Conservation (phyloP, 2,888 invertebrate genomes). For the Leucophenga montana region DNA sequence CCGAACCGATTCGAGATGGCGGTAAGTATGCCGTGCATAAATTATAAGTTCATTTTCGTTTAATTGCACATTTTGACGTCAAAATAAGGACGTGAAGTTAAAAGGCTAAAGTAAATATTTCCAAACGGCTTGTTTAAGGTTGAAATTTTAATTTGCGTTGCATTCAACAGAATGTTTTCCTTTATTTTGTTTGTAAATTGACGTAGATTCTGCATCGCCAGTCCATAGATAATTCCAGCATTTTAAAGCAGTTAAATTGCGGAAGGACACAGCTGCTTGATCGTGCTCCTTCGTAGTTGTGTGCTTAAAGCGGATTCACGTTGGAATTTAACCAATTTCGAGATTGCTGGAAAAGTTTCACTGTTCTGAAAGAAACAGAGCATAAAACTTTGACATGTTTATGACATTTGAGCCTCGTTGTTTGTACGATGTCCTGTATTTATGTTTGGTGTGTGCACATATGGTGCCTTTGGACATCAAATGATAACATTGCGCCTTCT, state of each 20-base stretch:
- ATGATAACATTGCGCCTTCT: not conserved
- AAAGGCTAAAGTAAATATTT: slow-evolving; percentile 1
- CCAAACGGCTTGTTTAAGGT: not conserved
- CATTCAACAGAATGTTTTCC: too few species aligned
- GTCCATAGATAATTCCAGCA: too few species aligned
- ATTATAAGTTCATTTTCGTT: slow-evolving; percentile 65
- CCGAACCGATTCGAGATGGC: not conserved
- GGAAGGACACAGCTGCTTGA: too few species aligned
- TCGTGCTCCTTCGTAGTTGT: too few species aligned
- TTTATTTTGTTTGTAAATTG: too few species aligned
- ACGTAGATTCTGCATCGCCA: too few species aligned
- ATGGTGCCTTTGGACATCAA: slow-evolving; percentile 7
- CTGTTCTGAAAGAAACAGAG: not conserved
- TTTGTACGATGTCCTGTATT: not conserved
- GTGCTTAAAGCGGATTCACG: too few species aligned
- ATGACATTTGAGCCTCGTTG: not conserved
- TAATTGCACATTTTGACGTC: slow-evolving; percentile 62
- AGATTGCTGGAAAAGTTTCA: too few species aligned
- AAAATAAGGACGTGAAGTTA: not conserved
- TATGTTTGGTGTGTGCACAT: not conserved
- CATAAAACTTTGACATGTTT: slow-evolving; percentile 6
- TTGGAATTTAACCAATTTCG: too few species aligned
- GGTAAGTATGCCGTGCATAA: slow-evolving; percentile 44
- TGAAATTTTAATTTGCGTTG: too few species aligned
- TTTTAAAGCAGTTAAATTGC: too few species aligned